These are phyloP conservation scores for Dendrocincla tyrannina DNA, from an alignment of 2,797 vertebrate genomes.

Conservation along the genomic window DNA sequence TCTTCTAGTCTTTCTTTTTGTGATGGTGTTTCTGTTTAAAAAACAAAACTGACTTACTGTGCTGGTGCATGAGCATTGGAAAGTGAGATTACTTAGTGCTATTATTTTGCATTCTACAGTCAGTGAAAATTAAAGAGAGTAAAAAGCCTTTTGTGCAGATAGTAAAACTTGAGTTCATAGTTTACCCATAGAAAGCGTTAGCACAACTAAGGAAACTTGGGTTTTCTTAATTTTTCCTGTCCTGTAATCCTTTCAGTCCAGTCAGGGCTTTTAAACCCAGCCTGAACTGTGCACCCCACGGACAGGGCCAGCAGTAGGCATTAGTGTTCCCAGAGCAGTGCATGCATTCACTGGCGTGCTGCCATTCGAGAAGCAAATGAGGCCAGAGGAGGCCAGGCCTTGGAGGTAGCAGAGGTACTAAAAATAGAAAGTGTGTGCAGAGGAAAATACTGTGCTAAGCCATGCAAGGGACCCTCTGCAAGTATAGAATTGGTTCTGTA, in stretches of 20 bases:
- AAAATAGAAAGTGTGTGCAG: background rate
- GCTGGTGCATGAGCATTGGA: background rate
- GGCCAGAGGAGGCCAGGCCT: background rate
- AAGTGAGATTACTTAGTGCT: background rate
- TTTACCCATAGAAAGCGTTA: background rate
- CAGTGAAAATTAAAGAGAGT: background rate
- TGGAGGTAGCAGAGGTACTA: background rate
- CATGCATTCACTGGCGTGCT: background rate
- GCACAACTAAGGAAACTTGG: background rate
- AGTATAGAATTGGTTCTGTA: background rate
- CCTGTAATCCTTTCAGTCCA: background rate
- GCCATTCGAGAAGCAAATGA: background rate
- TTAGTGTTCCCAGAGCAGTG: background rate
- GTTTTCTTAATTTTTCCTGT: background rate
- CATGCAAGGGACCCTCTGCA: background rate
- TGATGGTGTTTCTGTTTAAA: background rate
- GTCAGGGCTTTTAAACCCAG: background rate
- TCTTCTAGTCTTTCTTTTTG: background rate
- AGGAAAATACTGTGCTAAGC: background rate
- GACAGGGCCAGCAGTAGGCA: rapidly evolving
- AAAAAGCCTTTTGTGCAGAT: background rate
- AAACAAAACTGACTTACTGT: background rate
- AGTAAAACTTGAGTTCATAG: background rate
- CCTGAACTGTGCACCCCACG: background rate
- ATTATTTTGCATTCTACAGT: background rate